Conservation (phyloP, 2,888 invertebrate species). For the Torymus tubicola region DNA sequence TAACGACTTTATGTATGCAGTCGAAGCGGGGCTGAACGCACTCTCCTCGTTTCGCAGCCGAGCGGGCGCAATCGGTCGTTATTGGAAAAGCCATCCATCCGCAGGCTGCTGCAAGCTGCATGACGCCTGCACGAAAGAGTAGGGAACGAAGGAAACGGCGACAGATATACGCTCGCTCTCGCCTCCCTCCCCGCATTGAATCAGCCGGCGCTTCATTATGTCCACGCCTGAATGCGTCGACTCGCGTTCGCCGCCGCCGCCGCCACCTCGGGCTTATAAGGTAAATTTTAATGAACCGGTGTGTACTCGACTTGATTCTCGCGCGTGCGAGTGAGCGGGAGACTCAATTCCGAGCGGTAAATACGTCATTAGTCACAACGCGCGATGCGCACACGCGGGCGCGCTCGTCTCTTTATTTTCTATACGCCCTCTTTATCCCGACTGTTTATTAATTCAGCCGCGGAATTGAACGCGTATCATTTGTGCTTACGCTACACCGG, state of each 20-base stretch:
- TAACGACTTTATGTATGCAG: slow-evolving; percentile 45
- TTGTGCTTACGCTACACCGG: slow-evolving; percentile 63
- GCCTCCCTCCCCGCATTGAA: slow-evolving; percentile 68
- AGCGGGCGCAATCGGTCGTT: slow-evolving; percentile 64
- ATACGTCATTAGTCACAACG: slow-evolving; percentile 73
- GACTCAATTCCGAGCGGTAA: slow-evolving; percentile 64
- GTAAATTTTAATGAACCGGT: slow-evolving; percentile 75
- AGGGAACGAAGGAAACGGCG: slow-evolving; percentile 11
- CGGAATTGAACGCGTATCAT: slow-evolving; percentile 73
- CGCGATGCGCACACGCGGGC: slow-evolving; percentile 22
- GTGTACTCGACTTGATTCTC: slow-evolving; percentile 65
- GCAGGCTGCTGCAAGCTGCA: slow-evolving; percentile 43
- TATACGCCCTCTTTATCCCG: slow-evolving; percentile 64
- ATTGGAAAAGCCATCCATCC: slow-evolving; percentile 57
- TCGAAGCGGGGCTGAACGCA: slow-evolving; percentile 56
- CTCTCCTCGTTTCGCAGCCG: slow-evolving; percentile 57
- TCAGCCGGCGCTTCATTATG: slow-evolving; percentile 70
- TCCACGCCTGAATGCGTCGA: slow-evolving; percentile 70
- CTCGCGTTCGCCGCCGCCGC: slow-evolving; percentile 61
- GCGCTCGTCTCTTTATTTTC: slow-evolving; percentile 1
- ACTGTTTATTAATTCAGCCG: slow-evolving; percentile 72
- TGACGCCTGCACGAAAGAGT: not conserved
- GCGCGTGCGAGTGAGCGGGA: not conserved
- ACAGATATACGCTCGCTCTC: slow-evolving; percentile 52
- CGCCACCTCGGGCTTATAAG: slow-evolving; percentile 66